Evolutionary conservation across 2,888 invertebrate genomes (phyloP).

Genomic region (Exocentrus adspersus): DNA sequence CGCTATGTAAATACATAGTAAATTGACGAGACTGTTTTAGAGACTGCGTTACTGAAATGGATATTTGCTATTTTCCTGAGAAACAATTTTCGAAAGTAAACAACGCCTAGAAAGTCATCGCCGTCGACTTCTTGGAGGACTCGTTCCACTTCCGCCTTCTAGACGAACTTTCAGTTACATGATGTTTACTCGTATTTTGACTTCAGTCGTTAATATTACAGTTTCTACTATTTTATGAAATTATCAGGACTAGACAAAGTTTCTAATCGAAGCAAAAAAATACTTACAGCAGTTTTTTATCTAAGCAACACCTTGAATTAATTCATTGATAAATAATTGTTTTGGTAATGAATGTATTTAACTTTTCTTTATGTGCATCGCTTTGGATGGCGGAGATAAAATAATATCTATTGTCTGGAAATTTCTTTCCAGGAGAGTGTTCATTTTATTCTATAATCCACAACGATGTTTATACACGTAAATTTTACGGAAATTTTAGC

Average conservation of each 20-base stretch:
- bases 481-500: slow-evolving; percentile 5
- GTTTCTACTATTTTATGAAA: too few relatives aligned
- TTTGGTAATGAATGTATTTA: too few relatives aligned
- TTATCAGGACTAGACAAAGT: too few relatives aligned
- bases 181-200: slow-evolving; percentile 26
- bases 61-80: slow-evolving; percentile 28
- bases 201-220: slow-evolving; percentile 6
- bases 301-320: too few relatives aligned
- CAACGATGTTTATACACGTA: neutral
- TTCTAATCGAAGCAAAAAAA: too few relatives aligned
- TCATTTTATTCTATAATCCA: neutral
- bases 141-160: slow-evolving; percentile 26
- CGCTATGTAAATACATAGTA: neutral
- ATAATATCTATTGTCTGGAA: too few relatives aligned
- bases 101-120: slow-evolving; percentile 29
- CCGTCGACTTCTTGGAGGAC: slow-evolving; percentile 29
- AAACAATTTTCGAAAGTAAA: slow-evolving; percentile 37
- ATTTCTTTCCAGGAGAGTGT: too few relatives aligned
- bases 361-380: too few relatives aligned
- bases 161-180: slow-evolving; percentile 33
- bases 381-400: too few relatives aligned
- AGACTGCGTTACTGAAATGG: slow-evolving; percentile 28
- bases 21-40: slow-evolving; percentile 5
- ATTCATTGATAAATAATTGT: too few relatives aligned
- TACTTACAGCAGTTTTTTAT: too few relatives aligned